Base-by-base conservation (phyloP, 2,113 vertebrate species). In the Pangasianodon hypophthalmus region DNA sequence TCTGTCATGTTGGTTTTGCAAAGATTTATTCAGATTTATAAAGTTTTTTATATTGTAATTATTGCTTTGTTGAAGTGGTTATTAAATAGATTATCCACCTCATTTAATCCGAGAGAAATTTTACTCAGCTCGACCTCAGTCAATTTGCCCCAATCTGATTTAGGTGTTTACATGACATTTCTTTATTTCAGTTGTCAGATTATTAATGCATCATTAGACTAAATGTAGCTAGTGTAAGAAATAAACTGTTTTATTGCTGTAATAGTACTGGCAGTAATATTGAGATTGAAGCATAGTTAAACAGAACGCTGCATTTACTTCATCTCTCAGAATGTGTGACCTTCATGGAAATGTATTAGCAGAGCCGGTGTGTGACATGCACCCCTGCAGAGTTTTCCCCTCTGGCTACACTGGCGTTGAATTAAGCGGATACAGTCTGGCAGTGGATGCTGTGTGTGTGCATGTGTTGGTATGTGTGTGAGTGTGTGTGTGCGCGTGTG, bases 321-420 rank as follows among this genome's bases (percentile, higher is more conserved):
- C 37, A 52, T 54, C 80, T 83, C 48, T 29, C 62, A 41, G 48
- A 84, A 37, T 60, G 64, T 84, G 46, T 88, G 88, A 88, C 88
- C 88, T 88, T 88, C 88, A 84, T 73, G 79, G 79, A 69, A 83
- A 82, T 69, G 26, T 71, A 88, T 88, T 88, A 88, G 80, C 48
- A 88, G 88, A 71, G 69, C 44, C 50, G 48, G 64, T 67, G 88
- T 84, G 88, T 88, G 80, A 88, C 88, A 88, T 56, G 79, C 80
- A 83, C 88, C 88, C 88, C 88, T 88, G 50, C 80, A 77, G 88
- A 77, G 82, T 77, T 77, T 44, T 50, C 69, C 83, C 37, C 69
- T 85, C 69, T 32, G 82, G 44, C 82, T 89, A 85, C 88, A 67
- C 9, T 58, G 83, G 88, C 54, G n/a, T 85, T 77, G 79, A 89